Conservation (phyloP, 2,797 vertebrate species). For the Scyliorhinus canicula region DNA sequence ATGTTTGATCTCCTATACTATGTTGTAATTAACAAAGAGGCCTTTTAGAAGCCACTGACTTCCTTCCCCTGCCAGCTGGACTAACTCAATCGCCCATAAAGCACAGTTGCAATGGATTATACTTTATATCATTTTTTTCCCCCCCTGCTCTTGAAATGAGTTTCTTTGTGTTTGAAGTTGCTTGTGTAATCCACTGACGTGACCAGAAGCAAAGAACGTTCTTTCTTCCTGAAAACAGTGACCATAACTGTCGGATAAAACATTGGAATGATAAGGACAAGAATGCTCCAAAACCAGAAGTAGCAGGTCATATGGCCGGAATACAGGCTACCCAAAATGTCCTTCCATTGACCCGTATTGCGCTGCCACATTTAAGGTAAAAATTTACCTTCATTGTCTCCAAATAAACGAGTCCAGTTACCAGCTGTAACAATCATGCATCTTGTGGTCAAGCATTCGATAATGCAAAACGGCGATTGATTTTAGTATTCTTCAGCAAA, state of each 20-base stretch:
- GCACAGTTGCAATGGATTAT: constrained; percentile 1
- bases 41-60: constrained; percentile 17
- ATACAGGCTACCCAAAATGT: background rate
- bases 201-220: background rate
- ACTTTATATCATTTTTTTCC: background rate
- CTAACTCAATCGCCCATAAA: background rate
- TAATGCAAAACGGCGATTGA: background rate
- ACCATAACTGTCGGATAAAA: background rate
- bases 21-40: constrained; percentile 1
- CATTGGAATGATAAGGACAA: background rate
- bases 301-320: background rate
- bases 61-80: background rate
- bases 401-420: background rate
- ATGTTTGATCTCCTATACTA: constrained; percentile 34
- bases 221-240: background rate
- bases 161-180: constrained; percentile 6
- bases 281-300: background rate
- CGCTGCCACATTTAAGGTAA: background rate
- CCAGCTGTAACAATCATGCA: background rate
- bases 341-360: background rate
- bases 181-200: background rate
- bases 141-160: constrained; percentile 1
- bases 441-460: background rate
- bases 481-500: background rate
- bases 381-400: background rate